Conservation (phyloP, 1,140 invertebrate genomes). For the Halesus radiatus region DNA sequence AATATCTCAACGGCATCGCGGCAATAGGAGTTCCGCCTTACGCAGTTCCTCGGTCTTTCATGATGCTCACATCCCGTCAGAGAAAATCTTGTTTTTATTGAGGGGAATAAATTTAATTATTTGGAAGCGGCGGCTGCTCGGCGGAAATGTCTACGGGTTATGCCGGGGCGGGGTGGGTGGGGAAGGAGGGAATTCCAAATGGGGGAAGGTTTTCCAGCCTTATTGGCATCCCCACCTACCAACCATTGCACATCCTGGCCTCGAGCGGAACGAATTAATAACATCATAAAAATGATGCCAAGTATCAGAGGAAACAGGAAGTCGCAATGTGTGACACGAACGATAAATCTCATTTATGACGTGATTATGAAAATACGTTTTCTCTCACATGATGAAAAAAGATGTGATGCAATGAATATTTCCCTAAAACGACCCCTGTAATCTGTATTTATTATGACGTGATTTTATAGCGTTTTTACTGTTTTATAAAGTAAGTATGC, state of each 20-base stretch:
- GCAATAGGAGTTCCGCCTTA: too few species aligned
- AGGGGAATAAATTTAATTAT: slow-evolving; percentile 50
- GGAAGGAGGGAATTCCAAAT: not conserved
- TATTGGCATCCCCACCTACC: too few species aligned
- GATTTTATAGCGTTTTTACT: too few species aligned
- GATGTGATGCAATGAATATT: too few species aligned
- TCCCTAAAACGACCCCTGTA: too few species aligned
- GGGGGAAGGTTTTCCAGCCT: too few species aligned
- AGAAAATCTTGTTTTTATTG: slow-evolving; percentile 46
- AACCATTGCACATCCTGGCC: not conserved
- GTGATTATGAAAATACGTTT: not conserved
- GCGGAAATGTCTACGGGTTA: not conserved
- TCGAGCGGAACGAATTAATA: not conserved
- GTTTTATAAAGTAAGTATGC: too few species aligned
- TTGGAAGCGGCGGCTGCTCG: slow-evolving; percentile 35
- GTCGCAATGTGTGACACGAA: not conserved
- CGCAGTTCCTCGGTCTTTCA: not conserved
- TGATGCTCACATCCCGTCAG: not conserved
- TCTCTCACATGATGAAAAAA: too few species aligned
- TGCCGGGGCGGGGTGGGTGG: not conserved
- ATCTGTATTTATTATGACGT: too few species aligned
- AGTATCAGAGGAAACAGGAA: slow-evolving; percentile 7
- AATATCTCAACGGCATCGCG: not conserved
- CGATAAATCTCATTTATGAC: slow-evolving; percentile 2
- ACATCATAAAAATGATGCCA: slow-evolving; percentile 10